phyloP scores from a whole-genome alignment of 2,113 vertebrate species.

The Vidua chalybeata region DNA sequence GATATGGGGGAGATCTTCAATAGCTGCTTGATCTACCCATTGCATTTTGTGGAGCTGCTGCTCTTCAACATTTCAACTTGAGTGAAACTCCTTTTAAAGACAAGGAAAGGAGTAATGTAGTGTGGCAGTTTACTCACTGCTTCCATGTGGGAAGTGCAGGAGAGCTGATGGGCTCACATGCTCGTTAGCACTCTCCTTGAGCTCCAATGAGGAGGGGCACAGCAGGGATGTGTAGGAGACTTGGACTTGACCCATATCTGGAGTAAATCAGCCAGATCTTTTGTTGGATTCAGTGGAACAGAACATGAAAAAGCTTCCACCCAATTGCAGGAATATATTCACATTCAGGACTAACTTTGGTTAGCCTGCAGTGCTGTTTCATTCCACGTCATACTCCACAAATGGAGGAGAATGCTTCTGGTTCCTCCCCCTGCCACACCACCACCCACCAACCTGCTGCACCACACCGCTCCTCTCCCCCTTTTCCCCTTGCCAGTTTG shows the following conservation, averaged over 20 bases:
- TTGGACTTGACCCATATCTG: background rate
- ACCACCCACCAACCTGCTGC: slow-evolving; percentile 14
- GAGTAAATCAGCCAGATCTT: background rate
- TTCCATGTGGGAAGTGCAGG: background rate
- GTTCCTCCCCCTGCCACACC: background rate
- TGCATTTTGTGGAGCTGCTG: background rate
- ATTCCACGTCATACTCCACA: background rate
- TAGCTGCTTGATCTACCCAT: background rate
- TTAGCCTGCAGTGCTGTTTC: background rate
- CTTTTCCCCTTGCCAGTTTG: background rate
- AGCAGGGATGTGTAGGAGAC: background rate
- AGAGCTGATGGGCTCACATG: background rate
- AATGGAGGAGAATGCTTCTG: background rate
- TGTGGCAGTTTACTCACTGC: background rate
- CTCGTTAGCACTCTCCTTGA: background rate
- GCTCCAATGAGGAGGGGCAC: background rate
- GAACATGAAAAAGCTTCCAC: background rate
- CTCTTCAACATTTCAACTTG: background rate
- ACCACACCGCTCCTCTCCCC: background rate
- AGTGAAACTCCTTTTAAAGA: background rate
- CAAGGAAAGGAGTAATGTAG: background rate
- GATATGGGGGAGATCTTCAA: background rate
- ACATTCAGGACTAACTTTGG: background rate
- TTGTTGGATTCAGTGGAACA: background rate
- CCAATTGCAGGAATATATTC: background rate